Conservation (phyloP, 1,140 invertebrate species). For the Eubasilissa regina region DNA sequence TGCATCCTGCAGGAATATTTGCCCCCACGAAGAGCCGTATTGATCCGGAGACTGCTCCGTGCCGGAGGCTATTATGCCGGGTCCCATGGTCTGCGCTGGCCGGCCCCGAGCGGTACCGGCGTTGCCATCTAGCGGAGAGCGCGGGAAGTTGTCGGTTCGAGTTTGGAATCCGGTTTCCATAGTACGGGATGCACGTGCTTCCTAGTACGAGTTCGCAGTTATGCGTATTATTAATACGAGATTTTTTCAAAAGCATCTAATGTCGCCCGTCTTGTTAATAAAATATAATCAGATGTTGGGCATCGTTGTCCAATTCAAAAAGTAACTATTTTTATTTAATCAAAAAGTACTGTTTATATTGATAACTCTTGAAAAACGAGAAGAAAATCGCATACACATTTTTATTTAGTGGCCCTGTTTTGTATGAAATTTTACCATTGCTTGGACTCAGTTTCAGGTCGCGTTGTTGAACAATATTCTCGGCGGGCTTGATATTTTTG, state of each 20-base stretch:
- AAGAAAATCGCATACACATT: background rate
- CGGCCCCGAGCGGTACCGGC: background rate
- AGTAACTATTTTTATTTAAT: background rate
- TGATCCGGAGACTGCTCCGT: slow-evolving; percentile 8
- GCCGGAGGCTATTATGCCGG: background rate
- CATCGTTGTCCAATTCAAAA: background rate
- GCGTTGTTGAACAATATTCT: slow-evolving; percentile 19
- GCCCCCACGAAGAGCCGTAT: slow-evolving; percentile 7
- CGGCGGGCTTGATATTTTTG: slow-evolving; percentile 7
- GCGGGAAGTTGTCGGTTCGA: background rate
- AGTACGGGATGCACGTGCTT: too few species aligned
- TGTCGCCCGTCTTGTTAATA: too few species aligned
- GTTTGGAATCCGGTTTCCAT: slow-evolving; percentile 2
- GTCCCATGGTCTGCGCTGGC: background rate
- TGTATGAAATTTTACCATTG: background rate
- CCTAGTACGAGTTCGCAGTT: too few species aligned
- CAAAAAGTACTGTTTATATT: background rate
- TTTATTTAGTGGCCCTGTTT: background rate
- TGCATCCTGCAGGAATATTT: slow-evolving; percentile 13
- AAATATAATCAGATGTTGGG: too few species aligned
- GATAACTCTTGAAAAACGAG: background rate
- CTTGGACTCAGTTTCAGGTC: background rate
- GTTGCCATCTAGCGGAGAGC: slow-evolving; percentile 23
- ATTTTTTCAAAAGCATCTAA: too few species aligned
- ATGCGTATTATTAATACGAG: too few species aligned